Conservation (phyloP, 2,113 vertebrate species). For the Onychostoma macrolepis region DNA sequence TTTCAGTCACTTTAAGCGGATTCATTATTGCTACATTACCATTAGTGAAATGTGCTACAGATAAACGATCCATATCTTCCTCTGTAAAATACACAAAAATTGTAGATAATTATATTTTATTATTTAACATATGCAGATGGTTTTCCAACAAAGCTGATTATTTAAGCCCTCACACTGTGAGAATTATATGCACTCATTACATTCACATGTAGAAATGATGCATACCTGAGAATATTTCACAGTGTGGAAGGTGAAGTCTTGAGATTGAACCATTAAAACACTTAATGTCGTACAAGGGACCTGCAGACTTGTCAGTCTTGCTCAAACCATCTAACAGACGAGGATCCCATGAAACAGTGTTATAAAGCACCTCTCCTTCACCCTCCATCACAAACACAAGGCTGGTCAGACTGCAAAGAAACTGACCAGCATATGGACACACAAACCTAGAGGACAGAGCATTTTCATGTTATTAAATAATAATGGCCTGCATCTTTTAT, state of each 20-base stretch:
- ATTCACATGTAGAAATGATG: not conserved
- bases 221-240: conserved; percentile 53
- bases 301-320: conserved; percentile 46
- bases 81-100: not conserved
- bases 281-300: conserved; percentile 52
- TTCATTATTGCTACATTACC: conserved; percentile 42
- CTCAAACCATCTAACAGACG: not conserved
- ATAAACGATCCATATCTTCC: not conserved
- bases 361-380: not conserved
- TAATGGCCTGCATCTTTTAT: no score
- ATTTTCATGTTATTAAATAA: not conserved
- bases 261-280: conserved; percentile 41
- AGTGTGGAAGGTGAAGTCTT: conserved; percentile 63
- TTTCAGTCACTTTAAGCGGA: no score
- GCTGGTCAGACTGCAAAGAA: not conserved
- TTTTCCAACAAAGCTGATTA: not conserved
- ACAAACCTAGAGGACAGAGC: conserved; percentile 38
- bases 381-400: no score
- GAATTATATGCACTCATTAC: not conserved
- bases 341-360: conserved; percentile 47
- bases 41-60: conserved; percentile 46
- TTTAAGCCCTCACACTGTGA: not conserved
- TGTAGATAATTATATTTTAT: not conserved
- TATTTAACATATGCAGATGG: not conserved
- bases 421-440: not conserved